Conservation (phyloP, 2,113 vertebrate species). For the Cheirogaleus medius region DNA sequence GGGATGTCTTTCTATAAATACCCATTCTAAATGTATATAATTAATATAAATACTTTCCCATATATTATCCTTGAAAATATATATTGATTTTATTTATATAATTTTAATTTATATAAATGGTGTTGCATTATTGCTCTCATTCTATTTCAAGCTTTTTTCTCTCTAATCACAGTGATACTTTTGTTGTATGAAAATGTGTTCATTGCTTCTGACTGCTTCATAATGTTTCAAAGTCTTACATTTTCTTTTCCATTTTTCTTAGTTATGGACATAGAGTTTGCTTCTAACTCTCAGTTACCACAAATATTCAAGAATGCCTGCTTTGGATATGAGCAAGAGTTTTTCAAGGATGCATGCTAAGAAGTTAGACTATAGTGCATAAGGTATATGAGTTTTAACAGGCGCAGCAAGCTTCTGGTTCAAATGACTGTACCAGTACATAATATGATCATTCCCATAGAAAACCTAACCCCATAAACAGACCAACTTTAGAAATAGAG, state of each 20-base stretch:
- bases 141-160: background rate
- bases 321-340: background rate
- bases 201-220: background rate
- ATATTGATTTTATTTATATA: background rate
- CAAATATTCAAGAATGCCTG: background rate
- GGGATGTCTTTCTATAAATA: background rate
- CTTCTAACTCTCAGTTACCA: background rate
- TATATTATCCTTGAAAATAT: background rate
- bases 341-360: background rate
- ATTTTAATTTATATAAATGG: background rate
- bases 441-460: background rate
- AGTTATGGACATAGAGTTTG: background rate
- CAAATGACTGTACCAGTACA: background rate
- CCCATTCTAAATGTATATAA: background rate
- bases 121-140: background rate
- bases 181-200: background rate
- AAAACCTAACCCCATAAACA: background rate
- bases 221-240: background rate
- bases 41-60: background rate
- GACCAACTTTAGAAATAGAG: background rate
- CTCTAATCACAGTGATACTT: background rate
- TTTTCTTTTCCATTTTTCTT: background rate
- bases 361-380: background rate
- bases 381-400: background rate
- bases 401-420: background rate